Percentiles rank a stretch among this genome's conserved stretches.
These are phyloP conservation scores for Progne subis DNA, from an alignment of 2,113 vertebrate genomes.

Conservation along the genomic window DNA sequence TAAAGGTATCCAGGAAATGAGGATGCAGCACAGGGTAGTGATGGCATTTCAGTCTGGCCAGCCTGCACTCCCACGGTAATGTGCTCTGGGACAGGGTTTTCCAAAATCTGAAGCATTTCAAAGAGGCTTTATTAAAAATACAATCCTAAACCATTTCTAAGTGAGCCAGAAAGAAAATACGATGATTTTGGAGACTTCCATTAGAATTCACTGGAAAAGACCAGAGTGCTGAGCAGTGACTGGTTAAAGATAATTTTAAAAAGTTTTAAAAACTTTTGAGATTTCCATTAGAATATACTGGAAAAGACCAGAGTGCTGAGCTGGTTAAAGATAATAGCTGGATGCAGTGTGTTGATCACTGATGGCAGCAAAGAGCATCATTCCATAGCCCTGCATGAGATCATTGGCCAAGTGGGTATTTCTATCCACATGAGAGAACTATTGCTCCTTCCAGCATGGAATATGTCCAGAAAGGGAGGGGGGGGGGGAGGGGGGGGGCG, in stretches of 20 bases:
- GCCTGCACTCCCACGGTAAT: not conserved
- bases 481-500: too few relatives aligned
- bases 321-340: not conserved
- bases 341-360: not conserved
- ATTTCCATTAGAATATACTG: not conserved
- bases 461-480: not conserved
- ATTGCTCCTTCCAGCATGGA: not conserved
- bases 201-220: not conserved
- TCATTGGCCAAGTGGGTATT: slow-evolving; percentile 26
- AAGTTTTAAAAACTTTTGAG: not conserved
- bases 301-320: not conserved
- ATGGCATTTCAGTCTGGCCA: not conserved
- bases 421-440: slow-evolving; percentile 22
- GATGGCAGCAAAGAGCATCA: not conserved
- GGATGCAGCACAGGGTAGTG: not conserved
- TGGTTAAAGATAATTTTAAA: not conserved
- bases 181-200: not conserved
- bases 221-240: not conserved
- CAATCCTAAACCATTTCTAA: not conserved
- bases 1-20: not conserved
- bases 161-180: not conserved
- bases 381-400: not conserved
- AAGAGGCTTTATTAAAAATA: not conserved
- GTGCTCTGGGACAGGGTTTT: not conserved
- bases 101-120: not conserved